Conservation (phyloP, 2,113 vertebrate genomes). For the Ramphastos sulfuratus region DNA sequence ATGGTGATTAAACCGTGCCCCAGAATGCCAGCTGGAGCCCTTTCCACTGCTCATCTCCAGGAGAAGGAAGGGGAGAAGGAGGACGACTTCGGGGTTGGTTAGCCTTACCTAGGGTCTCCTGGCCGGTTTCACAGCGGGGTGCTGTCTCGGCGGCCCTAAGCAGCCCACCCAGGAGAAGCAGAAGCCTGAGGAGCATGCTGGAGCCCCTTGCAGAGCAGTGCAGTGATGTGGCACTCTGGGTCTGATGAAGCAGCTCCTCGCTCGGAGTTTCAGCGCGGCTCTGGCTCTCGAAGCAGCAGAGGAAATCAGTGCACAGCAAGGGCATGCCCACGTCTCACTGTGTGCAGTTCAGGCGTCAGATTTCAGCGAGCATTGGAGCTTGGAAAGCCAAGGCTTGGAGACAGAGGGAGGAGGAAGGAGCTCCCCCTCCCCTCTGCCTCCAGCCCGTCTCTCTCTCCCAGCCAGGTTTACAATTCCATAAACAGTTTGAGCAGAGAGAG, state of each 20-base stretch:
- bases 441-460: neutral
- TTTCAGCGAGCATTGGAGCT: slow-evolving; percentile 63
- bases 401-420: slow-evolving; percentile 42
- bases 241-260: neutral
- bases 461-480: neutral
- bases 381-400: slow-evolving; percentile 51
- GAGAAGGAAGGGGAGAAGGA: neutral
- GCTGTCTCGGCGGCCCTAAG: neutral
- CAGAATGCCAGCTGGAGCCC: neutral
- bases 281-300: slow-evolving; percentile 28
- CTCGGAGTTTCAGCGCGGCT: neutral
- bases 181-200: slow-evolving; percentile 65
- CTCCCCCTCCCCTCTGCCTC: slow-evolving; percentile 36
- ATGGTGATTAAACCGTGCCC: no score
- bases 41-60: neutral
- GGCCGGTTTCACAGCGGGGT: slow-evolving; percentile 71
- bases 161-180: slow-evolving; percentile 29
- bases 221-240: slow-evolving; percentile 84
- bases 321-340: slow-evolving; percentile 61
- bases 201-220: slow-evolving; percentile 51
- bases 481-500: neutral
- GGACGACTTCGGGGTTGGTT: neutral
- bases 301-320: slow-evolving; percentile 35
- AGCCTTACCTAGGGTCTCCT: slow-evolving; percentile 80
- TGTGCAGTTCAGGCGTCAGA: slow-evolving; percentile 74